Evolutionary conservation across 2,113 vertebrate genomes (phyloP).

Genomic region (Pheucticus melanocephalus): DNA sequence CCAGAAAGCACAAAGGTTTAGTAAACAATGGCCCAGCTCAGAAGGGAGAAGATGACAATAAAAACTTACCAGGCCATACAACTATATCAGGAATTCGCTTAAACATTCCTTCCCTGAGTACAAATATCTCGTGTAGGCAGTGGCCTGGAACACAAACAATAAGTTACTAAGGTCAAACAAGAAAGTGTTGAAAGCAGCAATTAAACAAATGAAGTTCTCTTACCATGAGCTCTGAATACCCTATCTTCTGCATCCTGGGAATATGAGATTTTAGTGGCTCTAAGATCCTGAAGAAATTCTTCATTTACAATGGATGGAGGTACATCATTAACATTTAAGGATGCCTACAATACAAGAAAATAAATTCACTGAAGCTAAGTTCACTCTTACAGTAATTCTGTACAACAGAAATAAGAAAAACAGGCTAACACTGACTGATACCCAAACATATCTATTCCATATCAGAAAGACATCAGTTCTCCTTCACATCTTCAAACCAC

Average conservation of each 20-base stretch:
- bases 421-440: neutral
- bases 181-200: neutral
- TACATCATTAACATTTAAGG: constrained; percentile 82
- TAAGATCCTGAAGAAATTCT: constrained; percentile 89
- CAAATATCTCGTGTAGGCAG: constrained; percentile 95
- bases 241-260: constrained; percentile 91
- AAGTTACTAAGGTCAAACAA: constrained; percentile 27
- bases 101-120: constrained; percentile 92
- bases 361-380: neutral
- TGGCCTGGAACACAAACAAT: constrained; percentile 82
- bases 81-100: constrained; percentile 93
- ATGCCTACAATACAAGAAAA: constrained; percentile 75
- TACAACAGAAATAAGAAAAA: neutral
- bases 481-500: neutral
- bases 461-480: neutral
- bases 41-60: neutral
- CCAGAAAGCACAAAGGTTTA: neutral
- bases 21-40: neutral
- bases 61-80: constrained; percentile 90
- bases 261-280: constrained; percentile 83
- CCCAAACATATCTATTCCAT: neutral
- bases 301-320: constrained; percentile 86
- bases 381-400: neutral
- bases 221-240: constrained; percentile 93
- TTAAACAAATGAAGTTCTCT: constrained; percentile 23